Conservation (phyloP, 2,888 invertebrate species). For the Nephrocerus scutellatus region DNA sequence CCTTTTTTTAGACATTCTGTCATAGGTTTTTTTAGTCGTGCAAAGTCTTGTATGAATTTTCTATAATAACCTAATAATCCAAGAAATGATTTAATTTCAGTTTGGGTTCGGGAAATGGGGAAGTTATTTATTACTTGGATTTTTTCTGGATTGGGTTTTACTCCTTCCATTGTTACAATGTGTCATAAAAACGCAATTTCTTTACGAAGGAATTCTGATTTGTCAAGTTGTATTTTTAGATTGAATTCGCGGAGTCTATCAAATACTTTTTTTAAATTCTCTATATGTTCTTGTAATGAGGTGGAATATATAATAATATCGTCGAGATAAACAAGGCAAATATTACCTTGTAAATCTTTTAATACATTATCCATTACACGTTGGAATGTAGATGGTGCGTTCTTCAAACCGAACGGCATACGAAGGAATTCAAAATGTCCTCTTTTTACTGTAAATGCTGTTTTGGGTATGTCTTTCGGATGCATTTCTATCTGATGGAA, state of each 20-base stretch:
- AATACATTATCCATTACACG: slow-evolving; percentile 11
- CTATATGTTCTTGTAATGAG: slow-evolving; percentile 29
- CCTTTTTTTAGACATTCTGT: too few relatives aligned
- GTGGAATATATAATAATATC: slow-evolving; percentile 31
- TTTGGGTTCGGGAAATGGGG: too few relatives aligned
- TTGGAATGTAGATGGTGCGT: slow-evolving; percentile 13
- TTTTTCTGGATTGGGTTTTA: too few relatives aligned
- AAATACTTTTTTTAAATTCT: slow-evolving; percentile 23
- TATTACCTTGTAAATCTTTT: slow-evolving; percentile 2
- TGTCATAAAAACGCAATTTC: too few relatives aligned
- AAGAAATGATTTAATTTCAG: too few relatives aligned
- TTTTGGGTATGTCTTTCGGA: slow-evolving; percentile 6
- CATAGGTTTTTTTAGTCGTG: too few relatives aligned
- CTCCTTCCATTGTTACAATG: too few relatives aligned
- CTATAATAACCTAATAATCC: too few relatives aligned
- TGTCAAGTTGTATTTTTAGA: slow-evolving; percentile 29
- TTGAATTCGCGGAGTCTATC: slow-evolving; percentile 22
- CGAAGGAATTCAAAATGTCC: slow-evolving; percentile 9
- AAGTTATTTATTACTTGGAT: too few relatives aligned
- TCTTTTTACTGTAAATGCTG: slow-evolving; percentile 6
- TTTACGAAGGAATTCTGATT: too few relatives aligned
- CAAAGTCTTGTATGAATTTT: too few relatives aligned
- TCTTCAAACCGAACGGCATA: slow-evolving; percentile 11
- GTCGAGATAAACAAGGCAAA: slow-evolving; percentile 11
- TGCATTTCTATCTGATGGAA: slow-evolving; percentile 11